Evolutionary conservation across 1,140 invertebrate species (phyloP).

Genomic region (Drosophila eugracilis): DNA sequence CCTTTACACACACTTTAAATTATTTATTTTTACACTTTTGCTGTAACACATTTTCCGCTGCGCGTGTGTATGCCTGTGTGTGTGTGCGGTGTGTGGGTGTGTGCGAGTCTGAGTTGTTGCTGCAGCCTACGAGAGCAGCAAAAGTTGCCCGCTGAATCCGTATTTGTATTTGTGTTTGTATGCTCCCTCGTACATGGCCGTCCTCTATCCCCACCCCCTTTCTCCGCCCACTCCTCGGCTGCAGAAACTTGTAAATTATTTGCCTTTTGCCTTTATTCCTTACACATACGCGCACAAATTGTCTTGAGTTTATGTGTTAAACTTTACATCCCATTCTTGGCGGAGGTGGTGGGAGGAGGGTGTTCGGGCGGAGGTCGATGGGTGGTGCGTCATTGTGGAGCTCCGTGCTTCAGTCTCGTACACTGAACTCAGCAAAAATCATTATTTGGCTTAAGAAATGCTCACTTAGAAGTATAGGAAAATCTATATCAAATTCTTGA

Average conservation of each 20-base stretch:
- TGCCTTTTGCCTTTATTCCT: slow-evolving; percentile 81
- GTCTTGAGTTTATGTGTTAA: slow-evolving; percentile 83
- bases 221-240: slow-evolving; percentile 30
- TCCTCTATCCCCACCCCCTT: slow-evolving; percentile 25
- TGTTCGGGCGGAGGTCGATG: neutral
- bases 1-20: slow-evolving; percentile 83
- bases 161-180: slow-evolving; percentile 57
- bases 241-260: slow-evolving; percentile 82
- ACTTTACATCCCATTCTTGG: slow-evolving; percentile 74
- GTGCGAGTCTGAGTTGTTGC: slow-evolving; percentile 8
- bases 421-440: neutral
- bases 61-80: slow-evolving; percentile 30
- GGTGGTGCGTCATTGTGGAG: slow-evolving; percentile 58
- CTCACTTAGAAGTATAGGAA: too few relatives aligned
- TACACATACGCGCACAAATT: slow-evolving; percentile 80
- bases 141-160: slow-evolving; percentile 53
- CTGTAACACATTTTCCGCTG: slow-evolving; percentile 73
- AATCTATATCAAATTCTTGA: too few relatives aligned
- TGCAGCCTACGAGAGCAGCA: slow-evolving; percentile 37
- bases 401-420: slow-evolving; percentile 5
- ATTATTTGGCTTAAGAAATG: neutral
- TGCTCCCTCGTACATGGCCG: slow-evolving; percentile 42
- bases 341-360: neutral
- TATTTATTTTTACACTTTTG: slow-evolving; percentile 83
- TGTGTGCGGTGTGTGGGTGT: slow-evolving; percentile 27